phyloP scores from a whole-genome alignment of 2,113 vertebrate species.

The Verasper variegatus region DNA sequence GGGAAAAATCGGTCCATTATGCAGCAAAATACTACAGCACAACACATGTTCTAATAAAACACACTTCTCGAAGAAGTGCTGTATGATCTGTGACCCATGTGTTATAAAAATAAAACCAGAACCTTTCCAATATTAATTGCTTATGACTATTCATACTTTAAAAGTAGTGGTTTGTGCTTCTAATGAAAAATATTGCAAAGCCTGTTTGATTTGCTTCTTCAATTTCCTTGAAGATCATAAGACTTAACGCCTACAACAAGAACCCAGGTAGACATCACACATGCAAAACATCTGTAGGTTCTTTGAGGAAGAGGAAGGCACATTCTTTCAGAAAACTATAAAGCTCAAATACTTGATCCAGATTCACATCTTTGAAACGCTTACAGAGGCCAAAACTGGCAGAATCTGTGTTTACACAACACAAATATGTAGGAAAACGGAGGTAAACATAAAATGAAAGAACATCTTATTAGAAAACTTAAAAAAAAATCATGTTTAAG shows the following conservation, averaged over 20 bases:
- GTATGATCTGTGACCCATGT: constrained; percentile 17
- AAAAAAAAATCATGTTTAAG: constrained; percentile 32
- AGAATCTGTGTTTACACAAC: constrained; percentile 2
- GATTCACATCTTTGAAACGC: constrained; percentile 35
- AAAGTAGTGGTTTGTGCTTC: constrained; percentile 55
- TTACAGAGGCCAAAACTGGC: neutral
- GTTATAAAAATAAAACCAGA: constrained; percentile 36
- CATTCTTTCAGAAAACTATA: constrained; percentile 44
- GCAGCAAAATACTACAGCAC: constrained; percentile 27
- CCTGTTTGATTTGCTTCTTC: constrained; percentile 29
- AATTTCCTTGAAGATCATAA: neutral
- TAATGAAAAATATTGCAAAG: constrained; percentile 54
- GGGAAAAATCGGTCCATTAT: constrained; percentile 5
- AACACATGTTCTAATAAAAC: constrained; percentile 25
- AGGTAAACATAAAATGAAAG: constrained; percentile 9
- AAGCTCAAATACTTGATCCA: constrained; percentile 37
- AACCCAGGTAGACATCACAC: constrained; percentile 17
- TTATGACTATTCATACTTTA: constrained; percentile 6
- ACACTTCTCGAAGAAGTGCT: constrained; percentile 25
- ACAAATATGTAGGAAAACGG: neutral
- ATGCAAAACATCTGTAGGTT: constrained; percentile 36
- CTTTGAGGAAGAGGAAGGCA: constrained; percentile 33
- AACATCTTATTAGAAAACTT: constrained; percentile 1
- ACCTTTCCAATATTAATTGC: neutral
- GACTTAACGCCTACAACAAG: neutral